Conservation (phyloP, 92 coral and sea anemone genomes). For the Phymanthus crucifer region DNA sequence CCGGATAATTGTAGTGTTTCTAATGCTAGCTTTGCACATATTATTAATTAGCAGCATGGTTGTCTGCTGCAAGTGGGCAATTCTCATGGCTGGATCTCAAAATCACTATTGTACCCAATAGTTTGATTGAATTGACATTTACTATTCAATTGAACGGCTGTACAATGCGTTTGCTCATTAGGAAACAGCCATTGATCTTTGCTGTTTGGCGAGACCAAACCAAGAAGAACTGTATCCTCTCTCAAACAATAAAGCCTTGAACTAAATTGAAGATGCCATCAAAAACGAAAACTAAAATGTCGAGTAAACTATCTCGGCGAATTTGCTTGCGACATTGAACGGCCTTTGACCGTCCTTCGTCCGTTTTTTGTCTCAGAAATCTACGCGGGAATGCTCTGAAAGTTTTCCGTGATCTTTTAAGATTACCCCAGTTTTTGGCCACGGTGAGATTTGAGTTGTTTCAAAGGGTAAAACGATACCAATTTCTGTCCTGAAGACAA, state of each 20-base stretch:
- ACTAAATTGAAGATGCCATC: conserved; percentile 7
- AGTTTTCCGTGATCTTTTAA: neutral
- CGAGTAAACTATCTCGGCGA: neutral
- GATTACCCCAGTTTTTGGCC: neutral
- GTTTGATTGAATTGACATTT: conserved; percentile 26
- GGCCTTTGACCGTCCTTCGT: neutral
- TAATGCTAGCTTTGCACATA: neutral
- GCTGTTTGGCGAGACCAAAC: conserved; percentile 30
- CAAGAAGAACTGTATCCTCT: conserved; percentile 11
- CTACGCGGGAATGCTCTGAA: neutral
- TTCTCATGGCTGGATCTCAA: conserved; percentile 18
- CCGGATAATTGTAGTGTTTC: conserved; percentile 6
- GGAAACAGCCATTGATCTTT: conserved; percentile 10
- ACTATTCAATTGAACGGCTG: conserved; percentile 37
- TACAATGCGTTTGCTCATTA: conserved; percentile 21
- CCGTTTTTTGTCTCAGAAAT: neutral
- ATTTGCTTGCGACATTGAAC: conserved; percentile 7
- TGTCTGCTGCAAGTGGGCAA: conserved; percentile 26
- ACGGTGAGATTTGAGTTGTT: neutral
- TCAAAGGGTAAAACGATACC: conserved; percentile 33
- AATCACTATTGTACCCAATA: conserved; percentile 24
- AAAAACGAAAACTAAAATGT: conserved; percentile 14
- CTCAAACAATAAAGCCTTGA: conserved; percentile 4
- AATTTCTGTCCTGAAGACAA: conserved; percentile 7
- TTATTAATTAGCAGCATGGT: conserved; percentile 19